Percentiles rank a stretch among this genome's conserved stretches.
Evolutionary conservation across 2,113 vertebrate genomes (phyloP).

Genomic region (Alethe diademata): DNA sequence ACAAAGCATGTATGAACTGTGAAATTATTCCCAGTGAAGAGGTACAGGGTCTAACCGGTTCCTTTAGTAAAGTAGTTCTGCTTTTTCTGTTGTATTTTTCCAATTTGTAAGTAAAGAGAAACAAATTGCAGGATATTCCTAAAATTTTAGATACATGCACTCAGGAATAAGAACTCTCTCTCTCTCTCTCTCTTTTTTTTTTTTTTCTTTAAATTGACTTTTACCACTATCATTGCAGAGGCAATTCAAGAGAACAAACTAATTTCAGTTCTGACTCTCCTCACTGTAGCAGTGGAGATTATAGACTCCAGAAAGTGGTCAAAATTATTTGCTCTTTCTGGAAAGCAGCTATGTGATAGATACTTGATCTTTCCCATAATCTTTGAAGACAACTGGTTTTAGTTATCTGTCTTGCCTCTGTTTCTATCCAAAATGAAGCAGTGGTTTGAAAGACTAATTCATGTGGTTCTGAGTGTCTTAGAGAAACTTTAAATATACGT

Average conservation of each 20-base stretch:
- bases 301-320: neutral
- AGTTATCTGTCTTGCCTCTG: neutral
- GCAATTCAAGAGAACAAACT: neutral
- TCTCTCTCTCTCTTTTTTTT: fast-evolving
- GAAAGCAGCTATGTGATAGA: neutral
- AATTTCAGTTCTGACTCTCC: neutral
- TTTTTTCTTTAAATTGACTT: neutral
- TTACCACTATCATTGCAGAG: fast-evolving
- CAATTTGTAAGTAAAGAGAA: neutral
- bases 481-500: neutral
- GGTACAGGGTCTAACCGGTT: neutral
- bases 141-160: neutral
- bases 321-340: neutral
- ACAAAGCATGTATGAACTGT: neutral
- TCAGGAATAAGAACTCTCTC: neutral
- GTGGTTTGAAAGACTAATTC: neutral
- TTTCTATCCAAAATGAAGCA: neutral
- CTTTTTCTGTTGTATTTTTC: neutral
- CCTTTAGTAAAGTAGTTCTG: neutral
- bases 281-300: neutral
- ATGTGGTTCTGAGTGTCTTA: neutral
- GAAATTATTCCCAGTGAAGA: neutral
- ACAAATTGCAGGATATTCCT: neutral
- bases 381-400: neutral
- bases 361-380: neutral